These are phyloP conservation scores for Isichthys henryi DNA, from an alignment of 2,113 vertebrate genomes.

Conservation along the genomic window DNA sequence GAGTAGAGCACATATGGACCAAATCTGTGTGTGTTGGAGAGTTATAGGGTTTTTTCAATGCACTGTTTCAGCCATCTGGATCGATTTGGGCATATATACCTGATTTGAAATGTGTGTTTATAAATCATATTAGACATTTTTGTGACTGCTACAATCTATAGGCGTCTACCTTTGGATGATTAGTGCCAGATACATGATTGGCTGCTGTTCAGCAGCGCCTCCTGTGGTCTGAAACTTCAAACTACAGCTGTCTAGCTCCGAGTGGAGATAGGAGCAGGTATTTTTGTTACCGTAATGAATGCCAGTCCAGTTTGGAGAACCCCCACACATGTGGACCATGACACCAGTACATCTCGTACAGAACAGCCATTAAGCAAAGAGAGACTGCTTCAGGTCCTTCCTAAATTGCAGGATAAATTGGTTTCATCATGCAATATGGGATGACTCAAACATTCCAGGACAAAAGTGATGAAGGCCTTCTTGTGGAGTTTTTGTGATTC, in stretches of 20 bases:
- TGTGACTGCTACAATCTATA: neutral
- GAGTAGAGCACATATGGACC: neutral
- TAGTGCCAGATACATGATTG: neutral
- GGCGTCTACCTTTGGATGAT: neutral
- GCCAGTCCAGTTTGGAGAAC: neutral
- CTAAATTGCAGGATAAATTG: neutral
- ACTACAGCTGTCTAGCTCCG: neutral
- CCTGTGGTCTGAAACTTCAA: neutral
- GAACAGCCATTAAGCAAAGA: neutral
- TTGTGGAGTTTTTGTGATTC: neutral
- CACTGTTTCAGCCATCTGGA: neutral
- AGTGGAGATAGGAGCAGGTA: neutral
- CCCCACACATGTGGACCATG: neutral
- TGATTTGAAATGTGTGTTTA: neutral
- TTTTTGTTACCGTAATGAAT: neutral
- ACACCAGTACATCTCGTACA: neutral
- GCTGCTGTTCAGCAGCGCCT: neutral
- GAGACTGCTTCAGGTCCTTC: neutral
- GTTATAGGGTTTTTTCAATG: neutral
- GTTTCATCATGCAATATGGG: neutral
- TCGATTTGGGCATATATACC: neutral
- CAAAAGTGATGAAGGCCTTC: neutral
- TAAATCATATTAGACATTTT: neutral
- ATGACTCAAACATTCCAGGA: neutral
- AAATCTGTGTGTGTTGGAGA: neutral